Base-by-base conservation (phyloP, 2,888 invertebrate species). In the Hypolimnas misippus region DNA sequence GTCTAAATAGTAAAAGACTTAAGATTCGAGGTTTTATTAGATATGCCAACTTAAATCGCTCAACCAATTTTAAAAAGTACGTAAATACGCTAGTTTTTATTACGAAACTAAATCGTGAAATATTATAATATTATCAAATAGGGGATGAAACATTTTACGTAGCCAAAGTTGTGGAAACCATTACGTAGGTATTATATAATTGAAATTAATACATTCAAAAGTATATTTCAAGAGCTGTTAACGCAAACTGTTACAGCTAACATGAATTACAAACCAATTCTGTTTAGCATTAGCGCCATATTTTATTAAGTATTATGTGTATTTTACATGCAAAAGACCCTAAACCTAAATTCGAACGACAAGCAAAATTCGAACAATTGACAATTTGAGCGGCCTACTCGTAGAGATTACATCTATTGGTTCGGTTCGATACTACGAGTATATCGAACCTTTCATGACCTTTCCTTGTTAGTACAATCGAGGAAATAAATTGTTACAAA, bases 361-460 rank as follows among this genome's bases (percentile, higher is more conserved):
- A 70, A 68, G 69, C 66, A 61, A 69, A 71, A 69, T 65, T 65
- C 74, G 74, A 82, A 84, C 83, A 84, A 83, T 83, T 79, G 81
- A 79, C 79, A 76, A 80, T 83, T 84, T 81, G 76, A 76, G 71
- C 74, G 70, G 72, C 75, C 76, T 73, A 73, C 69, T 69, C 69
- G 58, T n/a, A 63, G 19, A 57, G 57, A 76, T 70, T 62, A 51
- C 52, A 69, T 69, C 66, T 70, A 58, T 54, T 19, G 61, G n/a
- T 4, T 44, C 12, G 4, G 17, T 54, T 50, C 31, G 35, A 57
- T 49, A 52, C 51, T 52, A 42, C 14, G 5, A 35, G 21, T 16
- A 50, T 54, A 57, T 65, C 17, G 57, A 50, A 25, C 38, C 52
- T 42, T 60, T 60, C 21, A 54, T 38, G 49, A 49, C 46, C 56